Evolutionary conservation across 2,113 vertebrate genomes (phyloP).

Genomic region (Apteryx mantelli): DNA sequence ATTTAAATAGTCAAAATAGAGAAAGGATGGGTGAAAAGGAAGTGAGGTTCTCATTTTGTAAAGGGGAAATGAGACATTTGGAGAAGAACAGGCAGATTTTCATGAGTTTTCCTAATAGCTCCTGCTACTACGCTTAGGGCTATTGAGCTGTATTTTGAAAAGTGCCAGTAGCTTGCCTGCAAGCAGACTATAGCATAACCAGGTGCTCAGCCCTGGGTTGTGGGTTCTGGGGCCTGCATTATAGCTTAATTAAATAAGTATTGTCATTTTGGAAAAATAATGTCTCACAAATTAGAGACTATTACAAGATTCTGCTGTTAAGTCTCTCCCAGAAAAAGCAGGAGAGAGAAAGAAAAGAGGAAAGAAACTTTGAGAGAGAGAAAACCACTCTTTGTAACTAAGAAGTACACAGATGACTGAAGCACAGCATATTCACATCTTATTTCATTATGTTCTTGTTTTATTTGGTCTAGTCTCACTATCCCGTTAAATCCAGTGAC

Average conservation of each 20-base stretch:
- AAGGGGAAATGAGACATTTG: background rate
- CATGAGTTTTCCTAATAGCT: background rate
- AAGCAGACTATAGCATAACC: background rate
- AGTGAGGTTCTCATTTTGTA: background rate
- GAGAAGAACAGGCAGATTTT: background rate
- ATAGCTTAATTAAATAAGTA: background rate
- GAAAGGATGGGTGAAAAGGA: background rate
- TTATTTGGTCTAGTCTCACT: background rate
- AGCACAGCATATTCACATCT: background rate
- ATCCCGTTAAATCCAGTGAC: background rate
- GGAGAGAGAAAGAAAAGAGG: background rate
- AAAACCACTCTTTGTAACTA: background rate
- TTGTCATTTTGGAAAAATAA: rapidly evolving
- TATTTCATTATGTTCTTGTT: background rate
- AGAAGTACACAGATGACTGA: background rate
- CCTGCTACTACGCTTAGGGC: background rate
- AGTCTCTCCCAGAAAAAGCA: background rate
- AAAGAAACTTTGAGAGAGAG: background rate
- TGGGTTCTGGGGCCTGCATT: background rate
- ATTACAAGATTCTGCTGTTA: background rate
- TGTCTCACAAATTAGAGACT: background rate
- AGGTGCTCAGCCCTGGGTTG: background rate
- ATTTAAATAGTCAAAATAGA: background rate
- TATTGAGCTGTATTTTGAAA: background rate
- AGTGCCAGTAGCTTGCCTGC: background rate